A percentile compares a stretch with the other conserved stretches of the same genome.
Evolutionary conservation across 1,140 invertebrate species (phyloP).

Genomic region (Zeugodacus cucurbitae): DNA sequence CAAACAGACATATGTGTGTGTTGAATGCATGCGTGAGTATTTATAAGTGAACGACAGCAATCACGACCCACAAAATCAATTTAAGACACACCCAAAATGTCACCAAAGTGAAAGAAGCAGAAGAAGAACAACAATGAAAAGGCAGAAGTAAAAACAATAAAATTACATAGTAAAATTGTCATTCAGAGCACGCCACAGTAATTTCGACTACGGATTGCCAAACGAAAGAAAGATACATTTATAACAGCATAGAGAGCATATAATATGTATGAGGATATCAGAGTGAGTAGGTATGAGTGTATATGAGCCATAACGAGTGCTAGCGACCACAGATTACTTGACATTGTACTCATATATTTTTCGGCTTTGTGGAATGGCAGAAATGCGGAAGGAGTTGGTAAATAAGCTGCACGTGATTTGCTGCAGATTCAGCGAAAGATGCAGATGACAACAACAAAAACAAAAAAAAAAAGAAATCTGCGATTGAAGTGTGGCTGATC

Average conservation of each 20-base stretch:
- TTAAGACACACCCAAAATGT: background rate
- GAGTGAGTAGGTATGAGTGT: background rate
- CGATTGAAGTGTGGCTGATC: background rate
- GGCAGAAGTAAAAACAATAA: conserved; percentile 26
- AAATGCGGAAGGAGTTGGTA: background rate
- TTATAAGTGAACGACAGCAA: conserved; percentile 9
- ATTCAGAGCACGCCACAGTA: conserved; percentile 18
- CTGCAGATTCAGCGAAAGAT: background rate
- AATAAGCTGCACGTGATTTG: background rate
- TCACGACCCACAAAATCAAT: conserved; percentile 22
- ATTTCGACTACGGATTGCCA: conserved; percentile 11
- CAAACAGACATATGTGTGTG: background rate
- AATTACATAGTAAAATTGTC: conserved; percentile 29
- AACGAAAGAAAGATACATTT: background rate
- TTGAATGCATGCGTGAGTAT: background rate
- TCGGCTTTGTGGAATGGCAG: background rate
- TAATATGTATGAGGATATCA: too few relatives aligned
- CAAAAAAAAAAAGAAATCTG: background rate
- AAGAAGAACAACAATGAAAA: conserved; percentile 4
- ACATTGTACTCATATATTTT: background rate
- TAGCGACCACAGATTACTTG: background rate
- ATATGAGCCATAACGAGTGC: background rate
- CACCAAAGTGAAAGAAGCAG: background rate
- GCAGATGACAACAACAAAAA: background rate
- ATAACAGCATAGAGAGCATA: background rate